Evolutionary conservation across 2,113 vertebrate genomes (phyloP).

Genomic region (Hippocampus zosterae): DNA sequence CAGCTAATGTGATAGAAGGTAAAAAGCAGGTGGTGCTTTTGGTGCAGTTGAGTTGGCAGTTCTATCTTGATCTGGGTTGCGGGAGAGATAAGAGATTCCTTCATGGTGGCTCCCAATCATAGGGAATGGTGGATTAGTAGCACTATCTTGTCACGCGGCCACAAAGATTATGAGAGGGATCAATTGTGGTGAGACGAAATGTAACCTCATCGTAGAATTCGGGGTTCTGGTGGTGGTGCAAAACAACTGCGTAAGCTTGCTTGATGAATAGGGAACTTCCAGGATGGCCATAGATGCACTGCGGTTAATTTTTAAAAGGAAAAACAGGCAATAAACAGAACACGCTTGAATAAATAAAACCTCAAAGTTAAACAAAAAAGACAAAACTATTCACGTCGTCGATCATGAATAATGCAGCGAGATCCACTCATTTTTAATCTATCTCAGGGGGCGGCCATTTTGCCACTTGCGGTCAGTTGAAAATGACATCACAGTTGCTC

Average conservation of each 20-base stretch:
- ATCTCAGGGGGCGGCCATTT: too few species aligned
- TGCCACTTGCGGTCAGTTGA: too few species aligned
- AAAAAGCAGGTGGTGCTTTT: slow-evolving; percentile 94
- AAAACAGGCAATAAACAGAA: too few species aligned
- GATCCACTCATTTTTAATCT: too few species aligned
- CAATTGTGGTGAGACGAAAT: background rate
- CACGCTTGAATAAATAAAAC: background rate
- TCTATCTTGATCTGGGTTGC: slow-evolving; percentile 89
- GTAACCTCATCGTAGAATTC: slow-evolving; percentile 97
- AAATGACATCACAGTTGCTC: too few species aligned
- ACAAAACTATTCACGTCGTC: too few species aligned
- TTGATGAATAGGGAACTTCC: slow-evolving; percentile 86
- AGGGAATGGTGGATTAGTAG: slow-evolving; percentile 1
- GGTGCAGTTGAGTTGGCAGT: slow-evolving; percentile 90
- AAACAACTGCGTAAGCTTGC: slow-evolving; percentile 82
- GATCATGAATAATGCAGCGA: too few species aligned
- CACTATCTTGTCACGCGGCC: background rate
- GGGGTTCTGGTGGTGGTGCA: slow-evolving; percentile 97
- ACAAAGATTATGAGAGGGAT: background rate
- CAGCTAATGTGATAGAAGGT: slow-evolving; percentile 96
- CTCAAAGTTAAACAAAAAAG: background rate
- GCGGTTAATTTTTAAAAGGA: slow-evolving; percentile 5
- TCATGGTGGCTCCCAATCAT: background rate
- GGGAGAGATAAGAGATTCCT: slow-evolving; percentile 8
- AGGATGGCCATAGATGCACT: slow-evolving; percentile 94